Conservation (phyloP, 2,888 invertebrate species). For the Cantharis lateralis region DNA sequence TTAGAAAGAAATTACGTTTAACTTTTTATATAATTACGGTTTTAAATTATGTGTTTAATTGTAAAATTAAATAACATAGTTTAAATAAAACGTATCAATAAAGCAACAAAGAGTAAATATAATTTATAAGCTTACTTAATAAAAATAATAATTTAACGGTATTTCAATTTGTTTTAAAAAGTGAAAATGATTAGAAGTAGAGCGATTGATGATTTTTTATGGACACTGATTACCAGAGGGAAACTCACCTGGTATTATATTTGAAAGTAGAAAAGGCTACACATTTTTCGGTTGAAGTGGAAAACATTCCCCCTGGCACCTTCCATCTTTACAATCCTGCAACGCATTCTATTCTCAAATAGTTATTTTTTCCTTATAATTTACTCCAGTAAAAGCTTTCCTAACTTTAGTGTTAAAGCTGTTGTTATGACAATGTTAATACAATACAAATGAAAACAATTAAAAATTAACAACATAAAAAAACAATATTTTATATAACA, state of each 20-base stretch:
- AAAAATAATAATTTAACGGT: neutral
- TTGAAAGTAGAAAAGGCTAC: slow-evolving; percentile 46
- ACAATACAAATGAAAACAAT: slow-evolving; percentile 34
- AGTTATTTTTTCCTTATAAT: slow-evolving; percentile 10
- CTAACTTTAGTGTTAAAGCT: slow-evolving; percentile 10
- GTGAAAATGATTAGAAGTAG: slow-evolving; percentile 7
- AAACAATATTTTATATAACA: slow-evolving; percentile 16
- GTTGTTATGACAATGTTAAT: slow-evolving; percentile 20
- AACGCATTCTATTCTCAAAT: slow-evolving; percentile 44
- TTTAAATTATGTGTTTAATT: neutral
- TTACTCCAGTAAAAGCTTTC: slow-evolving; percentile 19
- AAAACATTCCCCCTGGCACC: slow-evolving; percentile 65
- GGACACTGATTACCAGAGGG: slow-evolving; percentile 20
- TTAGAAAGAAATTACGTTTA: neutral
- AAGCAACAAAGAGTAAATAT: neutral
- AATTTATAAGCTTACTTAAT: neutral
- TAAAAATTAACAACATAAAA: slow-evolving; percentile 28
- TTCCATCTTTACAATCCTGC: slow-evolving; percentile 53
- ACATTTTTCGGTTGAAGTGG: slow-evolving; percentile 64
- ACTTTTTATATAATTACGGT: neutral
- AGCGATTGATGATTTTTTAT: slow-evolving; percentile 16
- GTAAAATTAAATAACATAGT: neutral
- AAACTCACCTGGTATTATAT: slow-evolving; percentile 39
- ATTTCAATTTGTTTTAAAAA: neutral
- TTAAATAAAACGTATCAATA: neutral